Evolutionary conservation across 2,888 invertebrate species (phyloP), one percentile per base, ranked within the genome.

Genomic region (Ellobium chinense): DNA sequence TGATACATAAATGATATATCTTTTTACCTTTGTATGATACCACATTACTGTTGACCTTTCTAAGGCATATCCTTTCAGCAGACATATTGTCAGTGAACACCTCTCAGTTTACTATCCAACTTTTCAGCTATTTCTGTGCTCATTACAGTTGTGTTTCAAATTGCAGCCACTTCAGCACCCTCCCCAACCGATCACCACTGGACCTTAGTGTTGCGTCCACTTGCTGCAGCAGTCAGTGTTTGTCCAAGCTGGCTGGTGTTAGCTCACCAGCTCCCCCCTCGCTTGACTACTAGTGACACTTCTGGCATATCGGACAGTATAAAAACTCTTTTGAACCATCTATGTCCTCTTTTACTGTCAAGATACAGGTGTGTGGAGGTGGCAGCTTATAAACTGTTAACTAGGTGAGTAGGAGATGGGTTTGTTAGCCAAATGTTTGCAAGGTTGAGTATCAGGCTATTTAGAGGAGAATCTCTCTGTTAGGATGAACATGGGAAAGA

Each of bases 321-420:
- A 21, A 91, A 92, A 85, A 88, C 90, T 21, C 73, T 92, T 36
- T 78, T 93, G 60, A 92, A 92, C 81, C 90, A 91, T 79, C 81
- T 92, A 24, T 88, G 89, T 69, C 92, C 92, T 1, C 83, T 91
- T 73, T 84, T 93, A 66, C 76, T 88, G 58, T 84, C 84, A 29
- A 72, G 65, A 24, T 78, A 85, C 31, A 81, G 87, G 37, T 82
- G 87, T 39, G 88, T 90, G 5, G 91, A 92, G 82, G 69, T 91
- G 12, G 84, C 90, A n/a, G 90, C 91, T 5, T 92, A 86, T 78
- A 79, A 83, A 70, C 73, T 92, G 5, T 84, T 92, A 9, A 83
- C 86, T 70, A 88, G 87, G 90, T 90, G 84, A 76, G n/a, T n/a
- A n/a, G 84, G 76, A 21, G 24, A 12, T n/a, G 7, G 24, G 34